A percentile compares a stretch with the other conserved stretches of the same genome.
Conservation (phyloP, 2,113 vertebrate genomes). For the Morone saxatilis region DNA sequence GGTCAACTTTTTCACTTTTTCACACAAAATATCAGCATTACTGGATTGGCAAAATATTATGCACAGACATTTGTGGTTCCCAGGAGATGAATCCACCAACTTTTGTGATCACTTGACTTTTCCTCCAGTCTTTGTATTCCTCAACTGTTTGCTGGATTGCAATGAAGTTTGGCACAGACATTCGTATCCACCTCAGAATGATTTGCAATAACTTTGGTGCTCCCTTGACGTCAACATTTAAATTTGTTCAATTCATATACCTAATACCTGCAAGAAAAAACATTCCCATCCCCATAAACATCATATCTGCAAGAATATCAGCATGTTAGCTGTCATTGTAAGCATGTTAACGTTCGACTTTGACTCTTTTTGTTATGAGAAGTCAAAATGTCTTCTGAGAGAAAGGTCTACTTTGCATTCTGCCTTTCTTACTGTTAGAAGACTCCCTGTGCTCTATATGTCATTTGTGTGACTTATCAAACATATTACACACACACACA, state of each 20-base stretch:
- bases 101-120: neutral
- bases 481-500: neutral
- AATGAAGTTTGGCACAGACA: neutral
- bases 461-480: too few relatives aligned
- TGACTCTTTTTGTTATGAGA: neutral
- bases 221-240: neutral
- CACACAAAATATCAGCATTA: too few relatives aligned
- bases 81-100: neutral
- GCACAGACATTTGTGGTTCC: neutral
- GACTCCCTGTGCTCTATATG: too few relatives aligned
- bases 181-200: neutral
- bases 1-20: too few relatives aligned
- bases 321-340: neutral
- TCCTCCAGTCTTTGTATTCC: neutral
- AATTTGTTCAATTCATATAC: neutral
- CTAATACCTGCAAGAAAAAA: neutral
- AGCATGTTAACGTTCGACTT: neutral
- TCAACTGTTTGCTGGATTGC: neutral
- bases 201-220: neutral
- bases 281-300: neutral
- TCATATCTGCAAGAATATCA: neutral
- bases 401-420: neutral
- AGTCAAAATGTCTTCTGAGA: neutral
- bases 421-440: neutral
- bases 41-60: neutral